Conservation (phyloP, 2,888 invertebrate species). For the Agrotis puta region DNA sequence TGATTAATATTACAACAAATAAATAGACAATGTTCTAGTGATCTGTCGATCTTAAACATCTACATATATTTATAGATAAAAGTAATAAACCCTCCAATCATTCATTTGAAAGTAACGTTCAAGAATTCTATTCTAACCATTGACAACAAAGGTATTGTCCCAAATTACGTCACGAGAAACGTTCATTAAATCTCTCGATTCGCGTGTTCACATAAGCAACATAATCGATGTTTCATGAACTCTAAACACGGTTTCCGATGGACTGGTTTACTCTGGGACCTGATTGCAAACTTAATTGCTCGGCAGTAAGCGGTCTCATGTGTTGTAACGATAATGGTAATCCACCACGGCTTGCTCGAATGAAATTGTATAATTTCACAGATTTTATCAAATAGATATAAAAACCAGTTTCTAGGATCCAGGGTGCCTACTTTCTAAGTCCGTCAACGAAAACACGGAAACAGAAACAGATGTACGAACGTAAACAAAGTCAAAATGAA, state of each 20-base stretch:
- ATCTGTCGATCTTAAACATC: too few relatives aligned
- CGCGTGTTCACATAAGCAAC: conserved; percentile 56
- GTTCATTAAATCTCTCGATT: conserved; percentile 46
- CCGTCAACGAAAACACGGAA: too few relatives aligned
- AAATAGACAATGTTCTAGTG: too few relatives aligned
- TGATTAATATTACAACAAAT: too few relatives aligned
- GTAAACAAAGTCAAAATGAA: too few relatives aligned
- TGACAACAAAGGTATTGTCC: conserved; percentile 24
- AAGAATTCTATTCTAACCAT: not conserved
- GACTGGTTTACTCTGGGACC: conserved; percentile 57
- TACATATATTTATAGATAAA: too few relatives aligned
- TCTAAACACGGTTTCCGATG: conserved; percentile 62
- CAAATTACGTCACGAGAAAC: conserved; percentile 38
- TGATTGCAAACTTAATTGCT: conserved; percentile 58
- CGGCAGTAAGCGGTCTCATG: conserved; percentile 58
- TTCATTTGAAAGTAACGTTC: not conserved
- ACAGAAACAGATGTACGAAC: too few relatives aligned
- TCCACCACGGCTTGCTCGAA: conserved; percentile 18
- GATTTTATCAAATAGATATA: not conserved
- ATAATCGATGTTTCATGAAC: conserved; percentile 58
- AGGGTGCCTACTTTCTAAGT: too few relatives aligned
- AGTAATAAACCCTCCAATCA: not conserved
- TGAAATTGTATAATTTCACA: conserved; percentile 6
- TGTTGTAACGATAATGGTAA: conserved; percentile 52
- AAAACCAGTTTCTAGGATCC: too few relatives aligned